Evolutionary conservation across 1,140 invertebrate species (phyloP).

Genomic region (Amyelois transitella): DNA sequence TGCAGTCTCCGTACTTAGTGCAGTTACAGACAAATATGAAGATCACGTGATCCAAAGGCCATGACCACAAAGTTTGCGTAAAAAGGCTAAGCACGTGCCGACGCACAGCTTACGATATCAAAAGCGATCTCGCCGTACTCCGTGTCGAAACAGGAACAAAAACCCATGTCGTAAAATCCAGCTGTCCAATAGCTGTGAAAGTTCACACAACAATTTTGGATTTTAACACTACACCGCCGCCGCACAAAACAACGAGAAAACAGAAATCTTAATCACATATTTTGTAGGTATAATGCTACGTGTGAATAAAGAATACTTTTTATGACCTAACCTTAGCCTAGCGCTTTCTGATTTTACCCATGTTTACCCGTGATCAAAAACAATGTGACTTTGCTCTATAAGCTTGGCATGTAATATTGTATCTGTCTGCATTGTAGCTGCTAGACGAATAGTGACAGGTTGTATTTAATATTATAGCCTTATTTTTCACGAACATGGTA

Average conservation of each 20-base stretch:
- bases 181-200: slow-evolving; percentile 62
- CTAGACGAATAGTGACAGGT: no score
- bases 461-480: no score
- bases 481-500: no score
- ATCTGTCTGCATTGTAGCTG: no score
- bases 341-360: no score
- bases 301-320: no score
- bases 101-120: slow-evolving; percentile 36
- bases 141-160: slow-evolving; percentile 8
- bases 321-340: no score
- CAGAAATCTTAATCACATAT: neutral
- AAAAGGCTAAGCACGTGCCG: slow-evolving; percentile 46
- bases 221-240: slow-evolving; percentile 64
- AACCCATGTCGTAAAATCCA: slow-evolving; percentile 27
- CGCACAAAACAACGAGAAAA: slow-evolving; percentile 10
- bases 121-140: slow-evolving; percentile 25
- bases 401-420: no score
- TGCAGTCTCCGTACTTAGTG: neutral
- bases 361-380: no score
- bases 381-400: no score
- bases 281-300: neutral
- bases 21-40: neutral
- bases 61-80: neutral
- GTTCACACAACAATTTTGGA: slow-evolving; percentile 70
- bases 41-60: neutral